Percentiles rank a stretch among this genome's conserved stretches.
Evolutionary conservation across 2,797 vertebrate species (phyloP).

Genomic region (Tinamus major): DNA sequence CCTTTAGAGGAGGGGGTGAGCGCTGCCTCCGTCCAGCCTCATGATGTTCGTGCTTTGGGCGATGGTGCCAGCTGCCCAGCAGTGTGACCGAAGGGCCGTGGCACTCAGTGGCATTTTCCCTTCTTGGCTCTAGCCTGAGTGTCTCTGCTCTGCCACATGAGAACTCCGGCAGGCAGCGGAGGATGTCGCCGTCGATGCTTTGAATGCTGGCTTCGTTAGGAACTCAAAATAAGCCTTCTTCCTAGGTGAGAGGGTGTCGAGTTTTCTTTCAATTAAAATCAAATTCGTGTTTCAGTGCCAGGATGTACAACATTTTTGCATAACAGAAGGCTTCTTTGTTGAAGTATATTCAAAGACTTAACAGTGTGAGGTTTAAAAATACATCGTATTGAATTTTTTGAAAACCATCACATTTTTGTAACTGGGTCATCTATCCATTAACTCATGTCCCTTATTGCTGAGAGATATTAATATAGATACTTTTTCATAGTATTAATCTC

Average conservation of each 20-base stretch:
- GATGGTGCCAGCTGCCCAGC: neutral
- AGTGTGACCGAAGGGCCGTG: fast-evolving
- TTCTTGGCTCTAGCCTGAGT: neutral
- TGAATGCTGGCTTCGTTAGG: neutral
- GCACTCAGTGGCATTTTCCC: neutral
- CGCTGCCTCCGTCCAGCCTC: fast-evolving
- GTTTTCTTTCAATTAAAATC: constrained; percentile 55
- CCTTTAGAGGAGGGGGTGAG: fast-evolving
- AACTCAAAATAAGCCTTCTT: neutral
- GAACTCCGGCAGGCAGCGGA: neutral
- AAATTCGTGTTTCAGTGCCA: neutral
- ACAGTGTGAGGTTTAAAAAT: constrained; percentile 44
- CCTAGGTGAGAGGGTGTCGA: neutral
- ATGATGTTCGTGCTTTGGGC: neutral
- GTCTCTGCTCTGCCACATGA: neutral
- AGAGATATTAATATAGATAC: constrained; percentile 61
- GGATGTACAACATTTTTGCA: neutral
- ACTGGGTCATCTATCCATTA: constrained; percentile 73
- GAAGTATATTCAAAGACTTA: constrained; percentile 21
- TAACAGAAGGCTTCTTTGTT: constrained; percentile 28
- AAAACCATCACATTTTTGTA: constrained; percentile 40
- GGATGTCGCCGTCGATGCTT: neutral
- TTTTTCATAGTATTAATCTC: constrained; percentile 61
- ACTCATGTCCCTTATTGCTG: constrained; percentile 48
- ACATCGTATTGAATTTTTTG: constrained; percentile 42